phyloP scores from a whole-genome alignment of 2,888 invertebrate species.

The Azorinus chamasolen region DNA sequence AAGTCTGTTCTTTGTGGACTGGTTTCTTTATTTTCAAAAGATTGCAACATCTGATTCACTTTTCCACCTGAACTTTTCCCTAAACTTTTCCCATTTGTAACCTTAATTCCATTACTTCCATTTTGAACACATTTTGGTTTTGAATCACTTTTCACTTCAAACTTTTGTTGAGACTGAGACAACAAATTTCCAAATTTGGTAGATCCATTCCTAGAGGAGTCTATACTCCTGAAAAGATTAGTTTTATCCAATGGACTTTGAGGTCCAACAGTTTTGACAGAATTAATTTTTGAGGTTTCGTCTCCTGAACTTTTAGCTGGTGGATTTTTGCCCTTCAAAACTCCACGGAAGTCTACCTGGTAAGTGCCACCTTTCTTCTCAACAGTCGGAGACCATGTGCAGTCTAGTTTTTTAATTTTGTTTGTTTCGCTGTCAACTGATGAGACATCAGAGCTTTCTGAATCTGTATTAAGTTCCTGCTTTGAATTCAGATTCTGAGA shows the following conservation, averaged over 20 bases:
- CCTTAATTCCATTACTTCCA: not conserved
- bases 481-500: no score
- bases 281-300: constrained; percentile 18
- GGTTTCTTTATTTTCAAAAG: constrained; percentile 31
- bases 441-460: not conserved
- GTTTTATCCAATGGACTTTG: not conserved
- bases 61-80: constrained; percentile 3
- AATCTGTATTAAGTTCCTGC: not conserved
- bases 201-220: not conserved
- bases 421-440: not conserved
- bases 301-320: constrained; percentile 1
- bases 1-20: constrained; percentile 34
- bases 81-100: not conserved
- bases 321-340: constrained; percentile 46
- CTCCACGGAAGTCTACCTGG: constrained; percentile 63
- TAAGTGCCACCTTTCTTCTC: constrained; percentile 51
- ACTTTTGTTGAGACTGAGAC: constrained; percentile 1
- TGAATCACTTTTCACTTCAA: not conserved
- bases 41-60: constrained; percentile 35
- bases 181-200: not conserved
- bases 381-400: not conserved
- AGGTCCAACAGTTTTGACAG: not conserved
- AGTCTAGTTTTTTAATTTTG: constrained; percentile 1
- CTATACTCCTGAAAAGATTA: not conserved
- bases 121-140: not conserved